Conservation (phyloP, 2,797 vertebrate species). For the Peromyscus nudipes region DNA sequence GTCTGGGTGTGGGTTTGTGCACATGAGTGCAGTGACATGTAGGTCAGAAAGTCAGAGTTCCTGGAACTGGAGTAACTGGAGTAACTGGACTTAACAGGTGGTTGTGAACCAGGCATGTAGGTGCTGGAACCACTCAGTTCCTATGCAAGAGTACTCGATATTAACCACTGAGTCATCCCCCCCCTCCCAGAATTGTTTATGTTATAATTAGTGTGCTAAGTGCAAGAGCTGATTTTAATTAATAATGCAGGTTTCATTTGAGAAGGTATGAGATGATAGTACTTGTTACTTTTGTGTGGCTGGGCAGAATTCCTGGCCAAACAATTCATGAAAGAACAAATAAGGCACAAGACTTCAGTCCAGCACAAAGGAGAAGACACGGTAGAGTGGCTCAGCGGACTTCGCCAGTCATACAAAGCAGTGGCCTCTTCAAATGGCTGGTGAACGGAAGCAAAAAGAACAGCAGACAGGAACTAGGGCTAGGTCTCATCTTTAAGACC, state of each 20-base stretch:
- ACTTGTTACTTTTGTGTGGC: neutral
- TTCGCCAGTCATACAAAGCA: neutral
- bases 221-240: conserved; percentile 20
- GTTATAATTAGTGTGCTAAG: conserved; percentile 9
- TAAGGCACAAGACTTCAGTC: neutral
- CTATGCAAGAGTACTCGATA: neutral
- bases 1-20: neutral
- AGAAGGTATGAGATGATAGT: neutral
- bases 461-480: neutral
- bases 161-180: neutral
- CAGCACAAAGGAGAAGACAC: no score
- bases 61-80: neutral
- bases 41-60: neutral
- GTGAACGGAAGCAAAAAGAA: neutral
- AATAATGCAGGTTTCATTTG: conserved; percentile 19
- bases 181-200: neutral
- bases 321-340: neutral
- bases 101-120: neutral
- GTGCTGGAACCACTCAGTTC: neutral
- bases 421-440: neutral
- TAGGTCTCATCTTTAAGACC: neutral
- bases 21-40: neutral
- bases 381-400: no score
- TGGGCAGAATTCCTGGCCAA: neutral
- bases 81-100: no score